Base-by-base conservation (phyloP, 2,797 vertebrate species). In the Heliangelus exortis region DNA sequence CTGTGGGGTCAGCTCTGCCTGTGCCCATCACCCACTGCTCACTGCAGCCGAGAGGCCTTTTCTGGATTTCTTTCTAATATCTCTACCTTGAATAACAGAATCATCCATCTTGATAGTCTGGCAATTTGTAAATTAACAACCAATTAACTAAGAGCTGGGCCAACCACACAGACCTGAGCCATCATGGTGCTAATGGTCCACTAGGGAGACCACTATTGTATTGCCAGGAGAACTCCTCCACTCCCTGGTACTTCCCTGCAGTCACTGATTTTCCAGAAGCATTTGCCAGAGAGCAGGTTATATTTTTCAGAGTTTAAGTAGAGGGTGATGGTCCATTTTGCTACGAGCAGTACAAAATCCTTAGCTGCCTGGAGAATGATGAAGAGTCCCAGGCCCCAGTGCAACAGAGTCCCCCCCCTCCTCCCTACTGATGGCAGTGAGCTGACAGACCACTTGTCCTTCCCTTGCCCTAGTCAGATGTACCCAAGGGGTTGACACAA, bases 341-440 rank as follows among this genome's bases (percentile, higher is more conserved):
- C 65, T 54, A 47, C 36, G 2, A 67, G 39, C 53, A 68, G 23
- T 12, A 36, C 1, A 0, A 36, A 34, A 7, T 25, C 29, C 25
- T 77, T 65, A 77, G 34, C 25, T 48, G 39, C 41, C 0, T 45
- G 34, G 23, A 17, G 36, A 73, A 31, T 22, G 29, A 22, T 4
- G 39, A 51, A 73, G 55, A 58, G 31, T 12, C 67, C n/a, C 1
- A 0, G 20, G 7, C 10, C 12, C 23, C 47, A 31, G 5, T 10
- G 13, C 12, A 41, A 41, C 39, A 41, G 39, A 15, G 39, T 39
- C 39, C 39, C 39, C 39, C 29, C 22, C 10, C 31, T 48, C 9
- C 22, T 68, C 4, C 20, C 10, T 0, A 0, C 39, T 0, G 2
- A 12, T 4, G 23, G 6, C 36, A 58, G 31, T 0, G 0, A 59